Evolutionary conservation across 2,888 invertebrate species (phyloP).

Genomic region (Leucophenga maculata): DNA sequence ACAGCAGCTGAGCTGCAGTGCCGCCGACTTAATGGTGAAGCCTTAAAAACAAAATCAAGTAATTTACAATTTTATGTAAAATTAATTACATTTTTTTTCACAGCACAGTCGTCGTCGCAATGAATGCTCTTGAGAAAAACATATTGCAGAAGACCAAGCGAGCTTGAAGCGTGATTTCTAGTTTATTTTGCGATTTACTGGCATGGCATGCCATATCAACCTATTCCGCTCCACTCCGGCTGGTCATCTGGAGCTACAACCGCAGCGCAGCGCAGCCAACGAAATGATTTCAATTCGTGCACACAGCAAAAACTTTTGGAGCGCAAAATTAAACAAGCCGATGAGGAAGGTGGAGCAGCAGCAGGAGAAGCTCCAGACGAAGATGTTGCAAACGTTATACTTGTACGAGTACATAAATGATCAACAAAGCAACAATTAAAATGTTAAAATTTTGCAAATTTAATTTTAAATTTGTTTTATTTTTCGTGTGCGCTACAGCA

Average conservation of each 20-base stretch:
- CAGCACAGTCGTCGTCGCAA: constrained; percentile 39
- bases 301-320: constrained; percentile 44
- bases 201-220: constrained; percentile 43
- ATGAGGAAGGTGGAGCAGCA: background rate
- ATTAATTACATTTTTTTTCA: constrained; percentile 46
- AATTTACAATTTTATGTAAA: constrained; percentile 50
- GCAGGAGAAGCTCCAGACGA: background rate
- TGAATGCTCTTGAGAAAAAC: constrained; percentile 25
- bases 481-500: background rate
- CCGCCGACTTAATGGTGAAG: constrained; percentile 32
- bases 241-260: no score
- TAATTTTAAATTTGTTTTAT: background rate
- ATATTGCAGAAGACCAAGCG: background rate
- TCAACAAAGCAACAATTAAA: constrained; percentile 1
- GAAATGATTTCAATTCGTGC: constrained; percentile 6
- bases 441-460: background rate
- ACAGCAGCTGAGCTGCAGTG: constrained; percentile 15
- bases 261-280: background rate
- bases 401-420: background rate
- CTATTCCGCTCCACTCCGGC: constrained; percentile 40
- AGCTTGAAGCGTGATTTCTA: constrained; percentile 10
- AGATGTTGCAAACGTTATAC: constrained; percentile 4
- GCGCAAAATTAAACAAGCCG: constrained; percentile 40
- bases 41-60: constrained; percentile 45
- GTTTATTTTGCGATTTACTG: background rate